phyloP scores from a whole-genome alignment of 2,113 vertebrate species.

The Grallaria varia region DNA sequence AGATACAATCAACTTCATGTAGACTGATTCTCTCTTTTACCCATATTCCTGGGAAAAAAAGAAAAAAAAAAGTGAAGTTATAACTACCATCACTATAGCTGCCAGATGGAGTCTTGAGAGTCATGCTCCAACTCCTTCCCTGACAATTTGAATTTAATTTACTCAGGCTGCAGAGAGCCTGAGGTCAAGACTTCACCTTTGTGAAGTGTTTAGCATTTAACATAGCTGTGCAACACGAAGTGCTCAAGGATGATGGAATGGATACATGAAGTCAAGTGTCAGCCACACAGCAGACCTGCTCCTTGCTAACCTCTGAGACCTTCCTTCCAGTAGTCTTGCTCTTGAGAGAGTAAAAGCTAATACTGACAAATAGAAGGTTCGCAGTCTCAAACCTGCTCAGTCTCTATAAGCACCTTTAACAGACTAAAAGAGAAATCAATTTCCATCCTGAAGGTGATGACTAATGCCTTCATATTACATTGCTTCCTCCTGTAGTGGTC shows the following conservation, averaged over 20 bases:
- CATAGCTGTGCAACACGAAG: background rate
- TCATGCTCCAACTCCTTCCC: background rate
- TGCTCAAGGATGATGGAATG: background rate
- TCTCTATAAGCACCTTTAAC: background rate
- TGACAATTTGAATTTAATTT: background rate
- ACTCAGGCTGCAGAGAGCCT: background rate
- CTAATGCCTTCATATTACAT: background rate
- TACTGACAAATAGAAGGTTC: background rate
- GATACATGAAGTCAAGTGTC: background rate
- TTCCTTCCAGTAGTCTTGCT: background rate
- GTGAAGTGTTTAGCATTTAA: background rate
- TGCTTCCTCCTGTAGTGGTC: background rate
- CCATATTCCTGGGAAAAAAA: accelerated
- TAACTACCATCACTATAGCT: background rate
- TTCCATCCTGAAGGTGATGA: background rate
- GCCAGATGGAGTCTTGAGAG: background rate
- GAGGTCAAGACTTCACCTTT: background rate
- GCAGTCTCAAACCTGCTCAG: background rate
- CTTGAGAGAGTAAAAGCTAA: background rate
- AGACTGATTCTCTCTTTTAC: background rate
- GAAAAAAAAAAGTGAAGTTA: background rate
- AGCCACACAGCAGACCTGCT: background rate
- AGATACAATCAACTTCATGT: background rate
- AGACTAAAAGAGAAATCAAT: background rate
- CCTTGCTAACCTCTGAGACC: background rate